Evolutionary conservation across 2,113 vertebrate genomes (phyloP), one percentile per base, ranked within the genome.

Genomic region (Cavia porcellus): DNA sequence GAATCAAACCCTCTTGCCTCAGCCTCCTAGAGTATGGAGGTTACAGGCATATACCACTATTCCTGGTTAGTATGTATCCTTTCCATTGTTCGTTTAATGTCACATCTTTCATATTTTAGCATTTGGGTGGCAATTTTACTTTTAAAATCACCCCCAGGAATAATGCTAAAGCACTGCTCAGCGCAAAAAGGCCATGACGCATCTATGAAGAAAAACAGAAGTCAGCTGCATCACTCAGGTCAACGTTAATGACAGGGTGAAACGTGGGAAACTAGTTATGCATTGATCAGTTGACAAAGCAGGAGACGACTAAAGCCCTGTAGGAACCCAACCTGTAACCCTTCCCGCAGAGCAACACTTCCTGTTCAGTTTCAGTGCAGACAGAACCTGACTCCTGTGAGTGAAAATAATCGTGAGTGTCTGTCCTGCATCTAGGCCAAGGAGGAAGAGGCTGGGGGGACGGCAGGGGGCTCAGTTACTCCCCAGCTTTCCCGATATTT

Each of bases 381-480:
- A 68, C 0, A 57, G 89, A 38, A 68, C 22, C 11, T 61, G 24
- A 22, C 17, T 24, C 2, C n/a, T 2, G 0, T 3, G 15, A 50
- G 42, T 25, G 64, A 50, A 2, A 0, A 45, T 62, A 32, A 64
- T 8, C 1, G 5, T 35, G 1, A 1, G 35, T 6, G 20, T 2
- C 68, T 25, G 68, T 30, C 61, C 74, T 50, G 68, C 32, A 3
- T 25, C n/a, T 19, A n/a, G n/a, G 42, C 55, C 19, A 55, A 59
- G 77, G 22, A 19, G 14, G 24, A 32, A 5, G 13, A 62, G 9
- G 3, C 0, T 0, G 0, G 3, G 55, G 57, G 22, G 24, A n/a
- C 47, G 4, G 22, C 5, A 28, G 47, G 45, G 47, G 42, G 0
- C 32, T 64, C 52, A 25, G 17, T 7, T 3, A 20, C 62, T 32